Base-by-base conservation (phyloP, 2,797 vertebrate genomes). In the Sebastes kiyomatsui region DNA sequence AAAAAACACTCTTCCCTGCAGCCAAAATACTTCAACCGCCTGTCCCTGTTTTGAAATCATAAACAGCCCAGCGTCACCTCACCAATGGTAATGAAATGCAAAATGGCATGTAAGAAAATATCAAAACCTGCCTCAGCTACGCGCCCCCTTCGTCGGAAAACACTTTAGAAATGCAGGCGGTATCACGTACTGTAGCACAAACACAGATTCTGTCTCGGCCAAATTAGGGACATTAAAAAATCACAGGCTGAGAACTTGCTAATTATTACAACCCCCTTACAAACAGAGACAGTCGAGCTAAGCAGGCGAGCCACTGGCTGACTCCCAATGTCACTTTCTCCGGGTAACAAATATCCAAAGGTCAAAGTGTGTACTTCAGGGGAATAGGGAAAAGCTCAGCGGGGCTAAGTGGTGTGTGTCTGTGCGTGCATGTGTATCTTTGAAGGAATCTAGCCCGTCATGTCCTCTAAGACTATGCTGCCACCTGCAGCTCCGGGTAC, bases 381-480 rank as follows among this genome's bases (percentile, higher is more conserved):
- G 87, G 90, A 94, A 93, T 88, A 90, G 81, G 73, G 80, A 90
- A 92, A 87, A 89, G 91, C 93, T 94, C 84, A 88, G 83, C 18
- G 1, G 88, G 56, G 65, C 90, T 93, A 92, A 93, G 80, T 55
- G 88, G 88, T 91, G 87, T 91, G 85, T 89, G 81, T 81, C 72
- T 87, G 77, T 65, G 73, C 16, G 60, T 81, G 83, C 82, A 56
- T 81, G 86, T 83, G 87, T 84, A 84, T 94, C 91, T 86, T 89
- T 89, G 85, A 87, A 85, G 83, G 81, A 87, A 92, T 93, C 83
- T 52, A 60, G 84, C 73, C 75, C 88, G 72, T 86, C 84, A 89
- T 93, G 94, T 93, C 85, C 95, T 94, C 95, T 90, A 95, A 94
- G 96, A 88, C 96, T 95, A 96, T 97, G 96, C 97, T 98, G 97